Conservation (phyloP, 2,888 invertebrate genomes). For the Urechis unicinctus region DNA sequence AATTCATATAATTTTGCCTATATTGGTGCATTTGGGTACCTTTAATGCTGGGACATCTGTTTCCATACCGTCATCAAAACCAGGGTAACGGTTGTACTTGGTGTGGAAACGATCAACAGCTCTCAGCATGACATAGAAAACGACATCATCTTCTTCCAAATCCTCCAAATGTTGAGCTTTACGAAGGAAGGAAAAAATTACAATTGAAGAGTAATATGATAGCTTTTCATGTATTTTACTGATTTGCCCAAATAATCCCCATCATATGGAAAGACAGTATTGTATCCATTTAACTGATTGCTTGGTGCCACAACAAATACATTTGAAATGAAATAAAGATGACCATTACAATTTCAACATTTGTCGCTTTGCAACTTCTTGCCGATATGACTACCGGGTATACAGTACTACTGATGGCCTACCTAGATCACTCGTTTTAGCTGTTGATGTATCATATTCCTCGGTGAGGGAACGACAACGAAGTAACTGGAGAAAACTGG, state of each 20-base stretch:
- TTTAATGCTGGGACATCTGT: conserved; percentile 84
- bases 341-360: no score
- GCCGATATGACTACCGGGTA: background rate
- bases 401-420: background rate
- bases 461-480: conserved; percentile 68
- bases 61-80: conserved; percentile 70
- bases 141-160: conserved; percentile 33
- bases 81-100: conserved; percentile 84
- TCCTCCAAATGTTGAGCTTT: conserved; percentile 17
- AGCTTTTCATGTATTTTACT: no score
- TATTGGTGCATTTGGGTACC: conserved; percentile 50
- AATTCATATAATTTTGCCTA: no score
- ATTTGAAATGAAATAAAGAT: conserved; percentile 13
- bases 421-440: conserved; percentile 24
- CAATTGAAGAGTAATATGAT: no score
- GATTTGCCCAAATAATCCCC: no score
- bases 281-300: conserved; percentile 2
- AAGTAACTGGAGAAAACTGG: conserved; percentile 71
- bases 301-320: background rate
- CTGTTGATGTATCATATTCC: conserved; percentile 63
- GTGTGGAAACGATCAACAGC: conserved; percentile 85
- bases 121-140: conserved; percentile 82
- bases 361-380: no score
- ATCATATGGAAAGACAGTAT: no score
- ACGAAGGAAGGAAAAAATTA: background rate